Evolutionary conservation across 2,113 vertebrate species (phyloP), one percentile per base, ranked within the genome.

Genomic region (Neolamprologus variostigma): DNA sequence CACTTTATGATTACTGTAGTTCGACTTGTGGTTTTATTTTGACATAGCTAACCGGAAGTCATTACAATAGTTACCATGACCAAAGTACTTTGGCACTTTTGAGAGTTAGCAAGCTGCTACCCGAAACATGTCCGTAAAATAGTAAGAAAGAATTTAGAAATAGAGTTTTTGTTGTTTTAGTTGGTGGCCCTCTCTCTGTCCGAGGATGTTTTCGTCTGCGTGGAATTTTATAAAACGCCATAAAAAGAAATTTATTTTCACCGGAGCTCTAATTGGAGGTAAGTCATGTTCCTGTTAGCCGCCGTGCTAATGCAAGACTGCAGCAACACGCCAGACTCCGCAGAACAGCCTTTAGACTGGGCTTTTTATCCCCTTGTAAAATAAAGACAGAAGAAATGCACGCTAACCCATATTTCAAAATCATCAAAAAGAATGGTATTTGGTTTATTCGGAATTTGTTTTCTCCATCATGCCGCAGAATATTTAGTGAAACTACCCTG

Each of bases 221-320:
- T 99, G 98, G 98, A 97, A 95, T 94, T 99, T 98, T 90, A 86
- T 99, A 9, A 98, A 98, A 94, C 97, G 98, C 26, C 98, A 99
- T 91, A 98, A 97, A 95, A 98, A 95, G 96, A 99, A 99, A 80
- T 98, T 98, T 85, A 95, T 99, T 79, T 97, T 97, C 86, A 87
- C 97, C 51, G 98, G 98, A 90, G 97, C 97, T 14, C 94, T 98
- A 80, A 95, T 97, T 40, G 98, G 98, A 96, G 98, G 98, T 99
- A 95, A 91, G 13, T 45, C 47, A 8, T 4, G 35, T 26, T 40
- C 9, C 21, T 81, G 63, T 86, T 93, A 92, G 89, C 86, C 19
- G 2, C 54, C 5, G 5, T 26, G 81, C 76, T 87, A 89, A 68
- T 42, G 17, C 21, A 12, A 33, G 40, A 19, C 26, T 19, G n/a